Evolutionary conservation across 2,113 vertebrate genomes (phyloP), one percentile per base, ranked within the genome.

Genomic region (Psittacula cyanocephala): DNA sequence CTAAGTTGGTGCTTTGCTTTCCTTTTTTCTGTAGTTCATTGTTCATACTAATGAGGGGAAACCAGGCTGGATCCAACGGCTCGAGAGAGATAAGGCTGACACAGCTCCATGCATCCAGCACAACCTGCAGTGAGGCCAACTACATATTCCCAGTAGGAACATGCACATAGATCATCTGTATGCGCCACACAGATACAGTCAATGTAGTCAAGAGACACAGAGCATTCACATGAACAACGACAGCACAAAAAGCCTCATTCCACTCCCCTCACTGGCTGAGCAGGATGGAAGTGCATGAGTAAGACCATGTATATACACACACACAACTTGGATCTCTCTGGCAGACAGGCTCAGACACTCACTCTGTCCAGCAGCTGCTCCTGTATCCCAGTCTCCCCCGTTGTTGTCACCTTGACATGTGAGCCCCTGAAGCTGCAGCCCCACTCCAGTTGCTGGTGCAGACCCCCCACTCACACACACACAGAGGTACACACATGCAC

Each of bases 31-130:
- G 23, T 64, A 81, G 8, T 41, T 83, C 16, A 31, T 14, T 31
- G 23, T 29, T 59, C 19, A 44, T 29, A 39, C 13, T 25, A 46
- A 10, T 37, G 35, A 44, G 23, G 25, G 24, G 52, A 33, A 53
- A 78, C 29, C 28, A 52, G 37, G 18, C 15, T 64, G 37, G 10
- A 29, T 39, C 5, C 3, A 1, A 35, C 24, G 59, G 43, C 23
- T 29, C 1, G 1, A 49, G 43, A n/a, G 50, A 35, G 23, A 35
- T 0, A 6, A 57, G 16, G 13, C 41, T 76, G 37, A 20, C 1
- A 0, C 43, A 69, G 28, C 43, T 50, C 75, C 43, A 59, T 4
- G 29, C 4, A 2, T 37, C 39, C 19, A 4, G 31, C 24, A 22
- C 55, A 81, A 39, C 7, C 8, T 9, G 3, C 3, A 69, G 41